phyloP scores from a whole-genome alignment of 2,888 invertebrate genomes.

The Melipona bicolor region DNA sequence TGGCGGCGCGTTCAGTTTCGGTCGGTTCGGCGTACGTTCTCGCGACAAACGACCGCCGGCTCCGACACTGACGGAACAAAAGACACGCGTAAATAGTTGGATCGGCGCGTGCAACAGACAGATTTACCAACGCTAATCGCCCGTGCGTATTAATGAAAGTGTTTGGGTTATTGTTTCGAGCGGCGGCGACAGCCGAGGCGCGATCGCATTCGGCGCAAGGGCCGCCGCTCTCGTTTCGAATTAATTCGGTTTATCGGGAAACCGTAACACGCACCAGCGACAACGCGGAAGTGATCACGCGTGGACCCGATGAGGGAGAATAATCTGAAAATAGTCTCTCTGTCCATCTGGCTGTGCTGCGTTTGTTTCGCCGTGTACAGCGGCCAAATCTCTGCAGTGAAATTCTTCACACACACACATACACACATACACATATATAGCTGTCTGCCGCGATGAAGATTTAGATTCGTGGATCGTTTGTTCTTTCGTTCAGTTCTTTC shows the following conservation, averaged over 20 bases:
- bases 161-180: slow-evolving; percentile 51
- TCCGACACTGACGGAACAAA: slow-evolving; percentile 34
- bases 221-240: slow-evolving; percentile 21
- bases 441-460: no score
- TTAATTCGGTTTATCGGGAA: slow-evolving; percentile 44
- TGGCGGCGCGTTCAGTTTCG: slow-evolving; percentile 3
- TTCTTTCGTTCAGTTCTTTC: no score
- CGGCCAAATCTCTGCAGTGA: not conserved
- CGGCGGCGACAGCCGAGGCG: not conserved
- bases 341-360: not conserved
- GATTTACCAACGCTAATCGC: slow-evolving; percentile 54
- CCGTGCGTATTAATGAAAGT: slow-evolving; percentile 50
- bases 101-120: slow-evolving; percentile 26
- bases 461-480: no score
- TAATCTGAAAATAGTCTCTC: slow-evolving; percentile 13
- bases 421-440: no score
- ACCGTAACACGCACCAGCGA: slow-evolving; percentile 23
- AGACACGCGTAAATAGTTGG: slow-evolving; percentile 52
- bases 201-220: slow-evolving; percentile 6
- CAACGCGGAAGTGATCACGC: slow-evolving; percentile 34
- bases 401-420: not conserved
- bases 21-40: slow-evolving; percentile 4
- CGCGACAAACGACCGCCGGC: slow-evolving; percentile 35
- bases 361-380: not conserved
- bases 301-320: slow-evolving; percentile 19